phyloP scores from a whole-genome alignment of 64 coral and sea anemone genomes.

The Stichodactyla mertensii region DNA sequence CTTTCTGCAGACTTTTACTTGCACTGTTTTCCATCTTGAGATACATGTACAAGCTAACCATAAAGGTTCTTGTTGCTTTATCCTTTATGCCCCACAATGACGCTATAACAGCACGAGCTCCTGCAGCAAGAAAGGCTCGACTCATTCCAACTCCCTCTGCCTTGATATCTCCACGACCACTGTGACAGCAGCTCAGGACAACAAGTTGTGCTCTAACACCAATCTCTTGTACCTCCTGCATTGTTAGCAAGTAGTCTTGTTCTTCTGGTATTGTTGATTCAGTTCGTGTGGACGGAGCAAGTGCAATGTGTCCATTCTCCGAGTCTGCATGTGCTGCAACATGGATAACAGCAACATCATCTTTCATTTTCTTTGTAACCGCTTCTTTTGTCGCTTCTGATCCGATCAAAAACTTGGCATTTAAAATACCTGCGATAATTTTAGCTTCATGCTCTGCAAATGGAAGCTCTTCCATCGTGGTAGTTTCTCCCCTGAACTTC shows the following conservation, averaged over 20 bases:
- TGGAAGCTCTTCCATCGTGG: neutral
- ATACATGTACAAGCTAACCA: neutral
- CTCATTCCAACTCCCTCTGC: conserved; percentile 29
- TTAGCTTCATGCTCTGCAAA: neutral
- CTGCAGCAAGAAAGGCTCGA: conserved; percentile 28
- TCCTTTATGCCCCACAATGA: conserved; percentile 18
- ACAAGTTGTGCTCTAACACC: conserved; percentile 10
- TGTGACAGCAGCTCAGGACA: conserved; percentile 38
- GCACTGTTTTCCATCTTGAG: conserved; percentile 15
- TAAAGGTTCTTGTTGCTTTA: neutral
- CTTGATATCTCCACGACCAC: conserved; percentile 22
- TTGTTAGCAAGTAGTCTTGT: conserved; percentile 35
- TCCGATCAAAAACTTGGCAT: neutral
- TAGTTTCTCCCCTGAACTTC: neutral
- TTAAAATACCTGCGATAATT: neutral
- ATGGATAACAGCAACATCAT: conserved; percentile 2
- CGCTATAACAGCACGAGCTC: conserved; percentile 23
- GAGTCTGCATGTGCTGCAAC: conserved; percentile 23
- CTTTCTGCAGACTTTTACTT: neutral
- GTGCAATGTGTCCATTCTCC: conserved; percentile 10
- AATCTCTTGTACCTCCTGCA: conserved; percentile 13
- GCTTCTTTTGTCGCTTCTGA: conserved; percentile 12
- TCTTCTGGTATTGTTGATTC: conserved; percentile 4
- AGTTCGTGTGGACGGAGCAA: neutral
- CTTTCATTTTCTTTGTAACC: neutral